phyloP scores from a whole-genome alignment of 2,888 invertebrate genomes.

The Agonopterix heracliana region DNA sequence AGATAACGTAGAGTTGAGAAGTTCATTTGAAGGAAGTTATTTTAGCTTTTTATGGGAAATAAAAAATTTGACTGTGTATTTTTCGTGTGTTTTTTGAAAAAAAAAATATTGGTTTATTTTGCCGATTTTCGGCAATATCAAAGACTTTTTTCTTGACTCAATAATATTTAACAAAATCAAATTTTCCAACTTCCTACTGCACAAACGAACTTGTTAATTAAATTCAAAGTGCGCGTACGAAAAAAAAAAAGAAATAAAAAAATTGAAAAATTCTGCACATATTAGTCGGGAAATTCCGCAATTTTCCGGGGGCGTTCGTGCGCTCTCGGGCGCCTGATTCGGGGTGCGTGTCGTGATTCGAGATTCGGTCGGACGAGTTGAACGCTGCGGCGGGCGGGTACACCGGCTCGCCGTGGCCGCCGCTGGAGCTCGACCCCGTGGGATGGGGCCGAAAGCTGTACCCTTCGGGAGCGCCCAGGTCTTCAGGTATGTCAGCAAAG shows the following conservation, averaged over 20 bases:
- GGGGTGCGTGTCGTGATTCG: conserved; percentile 63
- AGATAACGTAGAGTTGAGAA: conserved; percentile 13
- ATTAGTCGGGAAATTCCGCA: conserved; percentile 17
- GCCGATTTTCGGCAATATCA: background rate
- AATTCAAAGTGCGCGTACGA: conserved; percentile 17
- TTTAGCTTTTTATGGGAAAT: background rate
- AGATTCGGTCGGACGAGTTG: conserved; percentile 87
- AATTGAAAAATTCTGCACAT: conserved; percentile 24
- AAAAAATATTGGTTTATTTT: background rate
- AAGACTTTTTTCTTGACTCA: too few relatives aligned
- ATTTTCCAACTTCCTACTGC: too few relatives aligned
- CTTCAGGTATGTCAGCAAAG: conserved; percentile 62
- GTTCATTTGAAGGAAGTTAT: background rate
- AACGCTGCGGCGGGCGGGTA: conserved; percentile 83
- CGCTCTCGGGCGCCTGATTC: conserved; percentile 53
- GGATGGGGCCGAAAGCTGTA: conserved; percentile 89
- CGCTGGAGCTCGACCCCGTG: conserved; percentile 84
- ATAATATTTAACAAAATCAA: too few relatives aligned
- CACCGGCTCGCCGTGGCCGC: conserved; percentile 89
- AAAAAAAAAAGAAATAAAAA: conserved; percentile 22
- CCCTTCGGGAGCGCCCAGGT: conserved; percentile 81
- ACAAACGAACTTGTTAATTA: background rate
- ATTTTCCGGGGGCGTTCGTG: conserved; percentile 34
- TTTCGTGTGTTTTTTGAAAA: background rate
- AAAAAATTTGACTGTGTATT: background rate